A percentile compares a stretch with the other conserved stretches of the same genome.
Evolutionary conservation across 2,113 vertebrate genomes (phyloP).

Genomic region (Dolichotis patagonum): DNA sequence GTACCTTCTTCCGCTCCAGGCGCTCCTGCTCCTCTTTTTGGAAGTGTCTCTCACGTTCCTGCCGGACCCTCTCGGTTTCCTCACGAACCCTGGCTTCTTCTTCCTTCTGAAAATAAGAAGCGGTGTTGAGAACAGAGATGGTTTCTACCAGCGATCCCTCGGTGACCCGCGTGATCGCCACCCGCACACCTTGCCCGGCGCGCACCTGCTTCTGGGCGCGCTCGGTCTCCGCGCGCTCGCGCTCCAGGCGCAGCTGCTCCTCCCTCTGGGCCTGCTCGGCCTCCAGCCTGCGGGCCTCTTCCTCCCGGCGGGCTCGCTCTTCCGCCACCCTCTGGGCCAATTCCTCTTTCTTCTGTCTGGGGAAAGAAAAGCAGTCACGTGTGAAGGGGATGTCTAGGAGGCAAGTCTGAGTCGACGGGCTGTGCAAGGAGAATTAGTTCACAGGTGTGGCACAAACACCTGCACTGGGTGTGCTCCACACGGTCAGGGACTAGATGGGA

Average conservation of each 20-base stretch:
- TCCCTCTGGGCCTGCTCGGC: constrained; percentile 89
- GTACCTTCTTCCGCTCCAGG: constrained; percentile 97
- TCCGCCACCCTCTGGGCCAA: constrained; percentile 92
- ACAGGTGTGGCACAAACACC: too few species aligned
- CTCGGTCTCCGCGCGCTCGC: constrained; percentile 89
- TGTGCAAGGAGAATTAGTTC: background rate
- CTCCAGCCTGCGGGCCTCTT: constrained; percentile 89
- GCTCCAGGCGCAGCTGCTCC: constrained; percentile 78
- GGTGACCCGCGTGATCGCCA: rapidly evolving
- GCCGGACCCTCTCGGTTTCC: constrained; percentile 90
- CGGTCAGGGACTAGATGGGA: background rate
- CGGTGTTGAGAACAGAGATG: background rate
- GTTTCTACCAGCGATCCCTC: background rate
- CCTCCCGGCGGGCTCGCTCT: constrained; percentile 91
- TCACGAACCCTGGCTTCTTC: constrained; percentile 93
- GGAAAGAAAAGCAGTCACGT: background rate
- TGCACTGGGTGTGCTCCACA: rapidly evolving
- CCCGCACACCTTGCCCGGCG: background rate
- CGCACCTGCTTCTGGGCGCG: constrained; percentile 92
- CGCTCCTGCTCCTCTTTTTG: constrained; percentile 97
- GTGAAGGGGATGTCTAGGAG: background rate
- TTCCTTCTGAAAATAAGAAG: constrained; percentile 87
- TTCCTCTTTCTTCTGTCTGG: constrained; percentile 93
- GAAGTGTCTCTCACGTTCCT: constrained; percentile 96
- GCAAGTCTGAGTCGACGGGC: background rate